phyloP scores from a whole-genome alignment of 2,888 invertebrate species.

The Eristalinus sepulchralis region DNA sequence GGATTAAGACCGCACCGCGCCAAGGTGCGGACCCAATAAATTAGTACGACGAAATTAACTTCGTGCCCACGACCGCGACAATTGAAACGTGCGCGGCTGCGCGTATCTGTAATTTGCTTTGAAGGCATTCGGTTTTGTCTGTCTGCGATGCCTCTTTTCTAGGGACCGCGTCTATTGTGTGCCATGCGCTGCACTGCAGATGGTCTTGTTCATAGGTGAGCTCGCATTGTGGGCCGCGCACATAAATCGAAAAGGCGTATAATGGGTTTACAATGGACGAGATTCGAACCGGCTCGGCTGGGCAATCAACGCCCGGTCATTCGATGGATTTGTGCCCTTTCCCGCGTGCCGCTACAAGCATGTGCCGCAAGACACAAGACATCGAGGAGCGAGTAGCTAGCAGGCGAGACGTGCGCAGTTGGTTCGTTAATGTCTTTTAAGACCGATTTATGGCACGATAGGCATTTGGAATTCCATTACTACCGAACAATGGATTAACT shows the following conservation, averaged over 20 bases:
- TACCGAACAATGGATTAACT: not conserved
- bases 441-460: not conserved
- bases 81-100: constrained; percentile 48
- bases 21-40: constrained; percentile 64
- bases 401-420: not conserved
- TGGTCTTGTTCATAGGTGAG: constrained; percentile 20
- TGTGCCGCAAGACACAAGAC: not conserved
- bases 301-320: not conserved
- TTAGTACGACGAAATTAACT: constrained; percentile 64
- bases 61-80: constrained; percentile 58
- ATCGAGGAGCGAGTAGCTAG: not conserved
- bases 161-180: constrained; percentile 31
- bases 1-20: constrained; percentile 29
- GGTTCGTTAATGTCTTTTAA: not conserved
- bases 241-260: constrained; percentile 35
- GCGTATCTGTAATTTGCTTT: constrained; percentile 46
- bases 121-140: constrained; percentile 4
- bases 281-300: not conserved
- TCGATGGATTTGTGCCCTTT: not conserved
- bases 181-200: constrained; percentile 20
- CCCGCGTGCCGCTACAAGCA: not conserved
- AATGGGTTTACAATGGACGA: constrained; percentile 18
- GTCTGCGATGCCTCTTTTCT: not conserved
- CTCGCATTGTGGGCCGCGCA: constrained; percentile 12
- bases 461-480: not conserved